Base-by-base conservation (phyloP, 2,113 vertebrate genomes). In the Martes martes region DNA sequence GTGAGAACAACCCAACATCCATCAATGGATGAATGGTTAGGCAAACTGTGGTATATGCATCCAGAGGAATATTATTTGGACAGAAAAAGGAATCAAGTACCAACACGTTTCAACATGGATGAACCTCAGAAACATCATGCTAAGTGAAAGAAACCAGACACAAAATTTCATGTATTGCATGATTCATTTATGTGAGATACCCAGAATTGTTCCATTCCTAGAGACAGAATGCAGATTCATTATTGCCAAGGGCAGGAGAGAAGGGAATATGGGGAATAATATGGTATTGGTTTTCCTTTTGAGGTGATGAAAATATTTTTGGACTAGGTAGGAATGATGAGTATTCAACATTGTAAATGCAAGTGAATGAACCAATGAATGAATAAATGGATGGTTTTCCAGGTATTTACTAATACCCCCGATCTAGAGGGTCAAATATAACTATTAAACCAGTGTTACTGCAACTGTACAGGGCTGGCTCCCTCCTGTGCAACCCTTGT, bases 391-490 rank as follows among this genome's bases (percentile, higher is more conserved):
- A 83, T 55, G 24, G 9, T 26, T 81, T 76, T 55, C 31, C 57
- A 89, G 61, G 6, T 61, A 78, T 89, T 85, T 91, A 15, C 26
- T 45, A 47, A n/a, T 36, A 65, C 11, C 26, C 42, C 26, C 63
- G 28, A 24, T 92, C 42, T 65, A 31, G 19, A 86, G 50, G 26
- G 24, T 83, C 36, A n/a, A n/a, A 11, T n/a, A 9, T 24, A 23
- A 15, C 19, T 55, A 7, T 2, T 6, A 19, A 13, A 7, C 1
- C 16, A 50, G 1, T 10, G 31, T 6, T 11, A 14, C 2, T 65
- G 7, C 1, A 18, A 6, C 4, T 67, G 4, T 18, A 28, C 7
- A 42, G 59, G 21, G 5, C 47, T 69, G n/a, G 9, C 23, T 57
- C 7, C 2, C 16, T 16, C 31, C 18, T n/a, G 0, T 5, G 7